Base-by-base conservation (phyloP, 2,888 invertebrate genomes). In the Calliphora vomitoria region DNA sequence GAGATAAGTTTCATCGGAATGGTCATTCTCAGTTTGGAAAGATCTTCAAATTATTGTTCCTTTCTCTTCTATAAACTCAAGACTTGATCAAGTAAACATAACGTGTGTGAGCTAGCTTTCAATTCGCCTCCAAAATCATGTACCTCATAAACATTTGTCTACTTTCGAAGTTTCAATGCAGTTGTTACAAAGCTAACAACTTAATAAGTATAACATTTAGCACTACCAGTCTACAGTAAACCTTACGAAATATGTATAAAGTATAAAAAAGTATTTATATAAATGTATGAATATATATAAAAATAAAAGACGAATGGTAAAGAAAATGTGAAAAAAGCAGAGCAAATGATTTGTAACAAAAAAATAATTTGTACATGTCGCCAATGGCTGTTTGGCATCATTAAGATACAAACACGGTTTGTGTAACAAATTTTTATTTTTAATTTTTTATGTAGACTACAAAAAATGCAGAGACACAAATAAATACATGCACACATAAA, bases 331-430 rank as follows among this genome's bases (percentile, higher is more conserved):
- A 50, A 53, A 79, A 55, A 81, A 82, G 11, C 38, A 68, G 38
- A 66, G 64, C 82, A 83, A 86, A 78, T 79, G 75, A 87, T 87
- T 87, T 87, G 84, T 84, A 82, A 58, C 58, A 75, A 68, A 71
- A 60, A 80, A 82, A 80, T 82, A 84, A 87, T 82, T 85, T 85
- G 76, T 85, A 82, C 71, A 85, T 80, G 88, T 88, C 85, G 82
- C 86, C 88, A 83, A 74, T 83, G 86, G 88, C 83, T 83, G 72
- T 85, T 85, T 88, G 80, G 85, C 85, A 82, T 82, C 80, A 85
- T 83, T 83, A 79, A 79, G 75, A 87, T 72, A 87, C 78, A 74
- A 85, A 85, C 84, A 79, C 82, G 74, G 74, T 86, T 82, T 74
- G 31, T 81, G 69, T 75, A 74, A 81, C 68, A 81, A 66, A 66